Percentiles rank a stretch among this genome's conserved stretches.
phyloP scores from a whole-genome alignment of 2,888 invertebrate genomes.

The Siphlonurus alternatus region DNA sequence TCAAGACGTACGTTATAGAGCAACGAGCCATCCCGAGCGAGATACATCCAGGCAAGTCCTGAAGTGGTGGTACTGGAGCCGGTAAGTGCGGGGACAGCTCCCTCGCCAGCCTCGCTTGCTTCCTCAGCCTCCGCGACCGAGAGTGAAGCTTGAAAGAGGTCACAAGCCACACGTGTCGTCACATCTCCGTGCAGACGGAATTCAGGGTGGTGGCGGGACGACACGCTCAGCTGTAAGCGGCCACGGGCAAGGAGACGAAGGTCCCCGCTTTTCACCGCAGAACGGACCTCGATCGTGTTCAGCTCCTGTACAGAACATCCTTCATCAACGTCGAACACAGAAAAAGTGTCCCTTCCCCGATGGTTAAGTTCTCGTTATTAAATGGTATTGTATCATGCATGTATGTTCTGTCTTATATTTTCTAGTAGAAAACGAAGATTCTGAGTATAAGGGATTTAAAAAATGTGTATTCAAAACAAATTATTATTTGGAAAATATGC shows the following conservation, averaged over 20 bases:
- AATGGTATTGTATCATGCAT: too few species aligned
- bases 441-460: too few species aligned
- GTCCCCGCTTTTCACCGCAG: conserved; percentile 58
- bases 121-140: conserved; percentile 20
- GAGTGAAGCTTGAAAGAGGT: conserved; percentile 56
- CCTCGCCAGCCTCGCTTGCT: conserved; percentile 13
- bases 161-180: conserved; percentile 58
- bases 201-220: conserved; percentile 47
- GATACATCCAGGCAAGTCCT: conserved; percentile 60
- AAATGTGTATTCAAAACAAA: too few species aligned
- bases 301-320: conserved; percentile 53
- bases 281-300: conserved; percentile 61
- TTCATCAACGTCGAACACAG: conserved; percentile 16
- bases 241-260: conserved; percentile 59
- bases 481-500: too few species aligned
- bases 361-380: not conserved
- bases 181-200: conserved; percentile 45
- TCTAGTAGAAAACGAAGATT: too few species aligned
- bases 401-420: too few species aligned
- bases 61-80: conserved; percentile 16
- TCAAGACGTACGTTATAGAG: conserved; percentile 53
- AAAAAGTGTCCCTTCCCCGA: conserved; percentile 5
- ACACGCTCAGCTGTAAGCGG: conserved; percentile 42
- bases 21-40: conserved; percentile 60
- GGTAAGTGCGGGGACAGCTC: conserved; percentile 23